Conservation (phyloP, 2,113 vertebrate species). For the Silurus glanis region DNA sequence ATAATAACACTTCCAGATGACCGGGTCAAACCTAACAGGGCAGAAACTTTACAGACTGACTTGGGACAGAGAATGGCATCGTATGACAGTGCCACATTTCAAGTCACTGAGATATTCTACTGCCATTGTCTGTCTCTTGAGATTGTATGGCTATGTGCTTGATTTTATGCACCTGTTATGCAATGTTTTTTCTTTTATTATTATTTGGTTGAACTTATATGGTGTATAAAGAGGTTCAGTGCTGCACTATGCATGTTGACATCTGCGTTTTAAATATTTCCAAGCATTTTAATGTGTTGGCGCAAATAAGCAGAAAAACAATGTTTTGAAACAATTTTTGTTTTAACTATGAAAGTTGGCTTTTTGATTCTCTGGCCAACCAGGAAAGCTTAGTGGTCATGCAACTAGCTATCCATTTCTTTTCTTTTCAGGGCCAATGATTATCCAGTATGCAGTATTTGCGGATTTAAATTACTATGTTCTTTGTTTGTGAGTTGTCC, state of each 20-base stretch:
- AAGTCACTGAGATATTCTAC: neutral
- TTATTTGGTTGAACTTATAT: neutral
- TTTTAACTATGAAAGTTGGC: neutral
- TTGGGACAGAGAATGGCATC: neutral
- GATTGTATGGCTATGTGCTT: neutral
- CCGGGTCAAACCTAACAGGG: neutral
- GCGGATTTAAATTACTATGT: slow-evolving; percentile 1
- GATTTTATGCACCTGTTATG: neutral
- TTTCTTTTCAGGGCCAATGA: neutral
- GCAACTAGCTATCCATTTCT: neutral
- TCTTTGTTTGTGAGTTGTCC: neutral
- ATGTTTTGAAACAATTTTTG: neutral
- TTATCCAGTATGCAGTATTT: slow-evolving; percentile 1
- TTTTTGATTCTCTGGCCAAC: slow-evolving; percentile 9
- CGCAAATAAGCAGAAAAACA: neutral
- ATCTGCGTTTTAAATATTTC: neutral
- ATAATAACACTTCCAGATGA: neutral
- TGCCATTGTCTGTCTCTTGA: neutral
- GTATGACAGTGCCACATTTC: neutral
- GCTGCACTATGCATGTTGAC: neutral
- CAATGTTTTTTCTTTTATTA: neutral
- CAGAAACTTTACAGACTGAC: neutral
- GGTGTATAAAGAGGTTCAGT: neutral
- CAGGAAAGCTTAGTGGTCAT: neutral
- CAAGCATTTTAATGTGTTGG: neutral